A percentile compares a stretch with the other conserved stretches of the same genome.
phyloP scores from a whole-genome alignment of 2,797 vertebrate genomes.

The Falco rusticolus region DNA sequence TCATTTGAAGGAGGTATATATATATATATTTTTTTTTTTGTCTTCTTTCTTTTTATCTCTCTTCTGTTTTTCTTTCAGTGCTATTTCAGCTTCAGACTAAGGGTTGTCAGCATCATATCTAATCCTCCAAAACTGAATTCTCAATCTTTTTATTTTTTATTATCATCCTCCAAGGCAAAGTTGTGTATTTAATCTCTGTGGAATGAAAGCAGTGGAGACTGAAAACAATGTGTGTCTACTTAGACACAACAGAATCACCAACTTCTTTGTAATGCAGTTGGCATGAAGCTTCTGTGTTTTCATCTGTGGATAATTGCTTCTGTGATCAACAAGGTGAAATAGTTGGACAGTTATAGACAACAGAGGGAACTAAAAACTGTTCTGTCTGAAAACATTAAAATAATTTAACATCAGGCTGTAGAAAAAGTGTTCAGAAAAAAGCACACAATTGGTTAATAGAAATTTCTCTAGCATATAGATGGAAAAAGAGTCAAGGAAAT shows the following conservation, averaged over 20 bases:
- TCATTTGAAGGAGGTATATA: not conserved
- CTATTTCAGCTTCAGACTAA: not conserved
- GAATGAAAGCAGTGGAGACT: constrained; percentile 20
- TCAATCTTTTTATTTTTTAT: not conserved
- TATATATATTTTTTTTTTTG: not conserved
- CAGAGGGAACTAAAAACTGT: not conserved
- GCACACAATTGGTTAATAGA: accelerated
- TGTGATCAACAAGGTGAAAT: not conserved
- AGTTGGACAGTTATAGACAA: not conserved
- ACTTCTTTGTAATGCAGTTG: not conserved
- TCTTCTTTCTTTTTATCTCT: not conserved
- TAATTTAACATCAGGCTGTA: not conserved
- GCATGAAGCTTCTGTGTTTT: constrained; percentile 11
- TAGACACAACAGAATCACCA: not conserved
- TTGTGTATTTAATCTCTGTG: not conserved
- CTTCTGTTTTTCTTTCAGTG: not conserved
- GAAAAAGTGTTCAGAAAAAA: not conserved
- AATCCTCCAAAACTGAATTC: not conserved
- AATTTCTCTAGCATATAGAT: not conserved
- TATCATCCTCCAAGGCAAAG: constrained; percentile 1
- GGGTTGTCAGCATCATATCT: not conserved
- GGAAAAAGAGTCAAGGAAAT: not conserved
- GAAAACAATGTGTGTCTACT: not conserved
- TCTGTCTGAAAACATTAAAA: constrained; percentile 3
- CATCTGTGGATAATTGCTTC: not conserved